phyloP scores from a whole-genome alignment of 53 echinoderm and acorn worm species.

The Hippasteria phrygiana region DNA sequence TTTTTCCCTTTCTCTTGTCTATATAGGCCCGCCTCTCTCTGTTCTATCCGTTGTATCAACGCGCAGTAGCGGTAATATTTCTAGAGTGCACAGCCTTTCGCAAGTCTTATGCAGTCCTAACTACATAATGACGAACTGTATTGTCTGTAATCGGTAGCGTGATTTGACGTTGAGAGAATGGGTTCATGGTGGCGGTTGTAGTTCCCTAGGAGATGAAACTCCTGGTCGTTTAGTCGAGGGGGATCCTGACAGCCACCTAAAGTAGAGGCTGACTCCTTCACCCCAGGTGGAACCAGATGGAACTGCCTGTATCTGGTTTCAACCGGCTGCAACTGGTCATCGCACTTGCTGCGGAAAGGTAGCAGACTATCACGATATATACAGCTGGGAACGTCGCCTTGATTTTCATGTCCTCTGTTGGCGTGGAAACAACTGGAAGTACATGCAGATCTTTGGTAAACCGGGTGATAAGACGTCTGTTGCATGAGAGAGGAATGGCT shows the following conservation, averaged over 20 bases:
- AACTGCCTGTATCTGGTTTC: constrained; percentile 24
- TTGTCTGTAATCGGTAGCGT: background rate
- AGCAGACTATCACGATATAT: background rate
- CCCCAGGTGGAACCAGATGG: too few relatives aligned
- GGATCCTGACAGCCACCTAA: too few relatives aligned
- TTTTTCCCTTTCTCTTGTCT: too few relatives aligned
- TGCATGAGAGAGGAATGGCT: background rate
- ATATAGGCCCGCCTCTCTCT: too few relatives aligned
- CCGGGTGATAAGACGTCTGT: background rate
- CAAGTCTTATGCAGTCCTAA: too few relatives aligned
- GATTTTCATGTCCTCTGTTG: background rate
- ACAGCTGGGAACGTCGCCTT: background rate
- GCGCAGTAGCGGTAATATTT: too few relatives aligned
- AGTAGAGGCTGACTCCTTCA: too few relatives aligned
- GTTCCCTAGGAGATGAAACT: too few relatives aligned
- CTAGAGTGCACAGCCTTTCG: too few relatives aligned
- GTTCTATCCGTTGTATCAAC: too few relatives aligned
- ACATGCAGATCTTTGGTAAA: background rate
- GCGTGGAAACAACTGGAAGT: background rate
- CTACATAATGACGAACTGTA: background rate
- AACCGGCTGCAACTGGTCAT: constrained; percentile 7
- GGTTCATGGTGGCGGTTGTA: background rate
- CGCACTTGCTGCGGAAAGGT: background rate
- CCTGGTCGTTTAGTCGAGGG: too few relatives aligned
- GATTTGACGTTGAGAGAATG: background rate